Conservation (phyloP, 2,888 invertebrate species). For the Adela reaumurella region DNA sequence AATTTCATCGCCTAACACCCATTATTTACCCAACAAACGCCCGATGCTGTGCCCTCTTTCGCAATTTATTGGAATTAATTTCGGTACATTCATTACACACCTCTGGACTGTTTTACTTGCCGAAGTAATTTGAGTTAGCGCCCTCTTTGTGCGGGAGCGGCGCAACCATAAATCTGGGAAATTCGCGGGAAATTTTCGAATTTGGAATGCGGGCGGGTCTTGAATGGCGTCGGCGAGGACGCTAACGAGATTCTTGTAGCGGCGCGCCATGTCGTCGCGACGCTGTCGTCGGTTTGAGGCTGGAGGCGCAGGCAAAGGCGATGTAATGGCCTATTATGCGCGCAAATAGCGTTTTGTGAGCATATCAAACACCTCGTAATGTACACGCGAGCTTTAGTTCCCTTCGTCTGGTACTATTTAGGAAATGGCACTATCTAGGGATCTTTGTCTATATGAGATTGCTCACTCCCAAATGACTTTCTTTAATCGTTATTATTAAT, state of each 20-base stretch:
- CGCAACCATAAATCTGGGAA: conserved; percentile 28
- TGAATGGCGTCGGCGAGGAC: not conserved
- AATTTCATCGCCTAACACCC: not conserved
- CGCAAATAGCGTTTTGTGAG: not conserved
- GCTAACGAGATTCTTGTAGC: not conserved
- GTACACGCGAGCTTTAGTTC: not conserved
- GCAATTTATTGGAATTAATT: not conserved
- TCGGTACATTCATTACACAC: not conserved
- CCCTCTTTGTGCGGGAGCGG: conserved; percentile 32
- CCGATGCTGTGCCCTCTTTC: not conserved
- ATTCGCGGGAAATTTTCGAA: conserved; percentile 18
- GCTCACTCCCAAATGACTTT: too few relatives aligned
- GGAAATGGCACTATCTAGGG: too few relatives aligned
- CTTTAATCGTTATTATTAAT: too few relatives aligned
- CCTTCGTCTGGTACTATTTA: too few relatives aligned
- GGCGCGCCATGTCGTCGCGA: not conserved
- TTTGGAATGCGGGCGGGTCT: conserved; percentile 20
- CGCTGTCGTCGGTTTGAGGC: not conserved
- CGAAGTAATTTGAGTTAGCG: conserved; percentile 39
- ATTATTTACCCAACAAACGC: not conserved
- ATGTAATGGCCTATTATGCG: not conserved
- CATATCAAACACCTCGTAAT: not conserved
- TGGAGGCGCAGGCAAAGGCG: not conserved
- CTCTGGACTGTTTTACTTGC: conserved; percentile 19
- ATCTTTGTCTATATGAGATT: too few relatives aligned